A percentile compares a stretch with the other conserved stretches of the same genome.
Evolutionary conservation across 2,113 vertebrate genomes (phyloP).

Genomic region (Ptilonorhynchus violaceus): DNA sequence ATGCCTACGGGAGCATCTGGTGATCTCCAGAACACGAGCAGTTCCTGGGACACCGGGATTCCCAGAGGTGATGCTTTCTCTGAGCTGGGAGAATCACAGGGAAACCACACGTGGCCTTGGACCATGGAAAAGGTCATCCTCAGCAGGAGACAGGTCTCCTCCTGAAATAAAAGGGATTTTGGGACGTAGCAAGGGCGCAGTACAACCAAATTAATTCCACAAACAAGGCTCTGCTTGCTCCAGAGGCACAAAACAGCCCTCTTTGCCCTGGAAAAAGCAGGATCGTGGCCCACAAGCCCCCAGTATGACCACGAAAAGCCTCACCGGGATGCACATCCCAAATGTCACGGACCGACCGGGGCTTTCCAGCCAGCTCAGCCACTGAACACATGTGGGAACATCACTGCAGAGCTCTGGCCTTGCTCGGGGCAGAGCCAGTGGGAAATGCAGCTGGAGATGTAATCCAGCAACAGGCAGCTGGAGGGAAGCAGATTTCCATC

Average conservation of each 20-base stretch:
- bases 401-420: neutral
- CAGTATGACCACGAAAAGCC: accelerated
- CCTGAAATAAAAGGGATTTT: neutral
- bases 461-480: slow-evolving; percentile 35
- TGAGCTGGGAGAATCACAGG: neutral
- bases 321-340: neutral
- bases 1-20: neutral
- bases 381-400: accelerated
- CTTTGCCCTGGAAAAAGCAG: neutral
- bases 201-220: neutral
- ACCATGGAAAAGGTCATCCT: neutral
- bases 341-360: neutral
- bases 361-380: neutral
- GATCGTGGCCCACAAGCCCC: too few relatives aligned
- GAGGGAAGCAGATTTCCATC: slow-evolving; percentile 57
- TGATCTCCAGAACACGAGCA: neutral
- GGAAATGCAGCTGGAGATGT: neutral
- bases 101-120: neutral
- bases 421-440: neutral
- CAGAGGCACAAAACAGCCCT: neutral
- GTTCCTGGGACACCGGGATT: neutral
- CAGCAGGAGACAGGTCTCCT: neutral
- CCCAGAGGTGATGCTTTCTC: neutral
- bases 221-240: neutral
- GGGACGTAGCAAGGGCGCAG: neutral